Conservation (phyloP, 2,888 invertebrate species). For the Lampropteryx suffumata region DNA sequence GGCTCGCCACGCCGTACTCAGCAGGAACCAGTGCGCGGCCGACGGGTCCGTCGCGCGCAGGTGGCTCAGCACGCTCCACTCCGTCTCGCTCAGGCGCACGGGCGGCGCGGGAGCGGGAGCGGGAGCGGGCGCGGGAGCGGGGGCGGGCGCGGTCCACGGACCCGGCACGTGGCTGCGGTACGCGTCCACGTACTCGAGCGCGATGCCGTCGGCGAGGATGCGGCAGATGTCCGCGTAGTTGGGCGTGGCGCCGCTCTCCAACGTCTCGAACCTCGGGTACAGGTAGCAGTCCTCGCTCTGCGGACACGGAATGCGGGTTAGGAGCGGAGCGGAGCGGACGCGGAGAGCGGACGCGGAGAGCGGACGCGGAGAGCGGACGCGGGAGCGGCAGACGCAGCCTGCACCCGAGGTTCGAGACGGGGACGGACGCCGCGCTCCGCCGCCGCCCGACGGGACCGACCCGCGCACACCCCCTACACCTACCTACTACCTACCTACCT, state of each 20-base stretch:
- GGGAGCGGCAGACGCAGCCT: no score
- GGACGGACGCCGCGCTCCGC: no score
- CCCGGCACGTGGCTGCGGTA: conserved; percentile 68
- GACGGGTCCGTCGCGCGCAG: conserved; percentile 48
- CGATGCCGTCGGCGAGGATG: conserved; percentile 70
- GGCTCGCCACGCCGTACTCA: conserved; percentile 37
- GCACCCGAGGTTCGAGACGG: conserved; percentile 19
- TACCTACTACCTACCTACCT: no score
- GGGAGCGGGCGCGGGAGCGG: conserved; percentile 4
- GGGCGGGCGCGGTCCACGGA: conserved; percentile 39
- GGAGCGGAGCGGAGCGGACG: conserved; percentile 6
- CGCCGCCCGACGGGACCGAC: conserved; percentile 1
- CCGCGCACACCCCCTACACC: background rate
- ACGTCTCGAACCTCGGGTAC: conserved; percentile 77
- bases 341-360: no score
- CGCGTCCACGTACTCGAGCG: conserved; percentile 65
- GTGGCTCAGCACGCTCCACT: conserved; percentile 52
- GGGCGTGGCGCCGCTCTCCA: conserved; percentile 75
- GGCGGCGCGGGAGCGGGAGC: background rate
- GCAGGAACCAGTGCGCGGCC: conserved; percentile 59
- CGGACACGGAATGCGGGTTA: conserved; percentile 42
- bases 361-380: no score
- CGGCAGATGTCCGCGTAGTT: conserved; percentile 64
- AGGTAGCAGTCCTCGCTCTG: conserved; percentile 72
- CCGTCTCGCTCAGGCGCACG: conserved; percentile 45